Percentiles rank a stretch among this genome's conserved stretches.
These are phyloP conservation scores for Chromis chromis DNA, from an alignment of 2,797 vertebrate species.

Conservation along the genomic window DNA sequence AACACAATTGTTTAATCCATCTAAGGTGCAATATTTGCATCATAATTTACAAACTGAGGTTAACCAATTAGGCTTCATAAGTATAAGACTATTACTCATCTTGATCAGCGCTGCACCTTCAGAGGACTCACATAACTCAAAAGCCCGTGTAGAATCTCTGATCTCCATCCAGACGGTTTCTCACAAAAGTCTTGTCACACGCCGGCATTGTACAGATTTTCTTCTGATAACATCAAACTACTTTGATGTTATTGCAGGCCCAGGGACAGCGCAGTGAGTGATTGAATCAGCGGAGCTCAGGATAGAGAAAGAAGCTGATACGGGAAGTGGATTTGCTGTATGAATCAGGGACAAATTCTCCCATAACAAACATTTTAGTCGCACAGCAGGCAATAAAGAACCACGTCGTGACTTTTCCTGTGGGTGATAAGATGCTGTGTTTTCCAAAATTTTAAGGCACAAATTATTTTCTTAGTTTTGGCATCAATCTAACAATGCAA, in stretches of 20 bases:
- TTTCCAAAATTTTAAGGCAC: background rate
- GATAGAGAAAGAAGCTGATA: constrained; percentile 35
- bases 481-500: background rate
- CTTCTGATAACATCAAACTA: constrained; percentile 63
- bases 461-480: background rate
- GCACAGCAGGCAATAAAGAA: constrained; percentile 21
- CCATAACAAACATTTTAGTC: constrained; percentile 34
- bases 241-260: constrained; percentile 63
- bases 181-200: constrained; percentile 51
- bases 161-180: constrained; percentile 51
- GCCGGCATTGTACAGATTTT: constrained; percentile 34
- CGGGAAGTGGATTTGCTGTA: constrained; percentile 48
- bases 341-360: constrained; percentile 40
- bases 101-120: constrained; percentile 35
- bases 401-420: background rate
- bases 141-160: constrained; percentile 42
- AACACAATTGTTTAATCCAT: constrained; percentile 69
- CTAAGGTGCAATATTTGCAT: constrained; percentile 68
- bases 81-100: constrained; percentile 52
- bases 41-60: constrained; percentile 63
- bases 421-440: background rate
- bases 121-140: constrained; percentile 52
- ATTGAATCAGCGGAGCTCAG: constrained; percentile 57
- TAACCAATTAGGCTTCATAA: constrained; percentile 57
- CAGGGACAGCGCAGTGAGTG: constrained; percentile 40